Evolutionary conservation across 2,888 invertebrate species (phyloP).

Genomic region (Orchesella flavescens): DNA sequence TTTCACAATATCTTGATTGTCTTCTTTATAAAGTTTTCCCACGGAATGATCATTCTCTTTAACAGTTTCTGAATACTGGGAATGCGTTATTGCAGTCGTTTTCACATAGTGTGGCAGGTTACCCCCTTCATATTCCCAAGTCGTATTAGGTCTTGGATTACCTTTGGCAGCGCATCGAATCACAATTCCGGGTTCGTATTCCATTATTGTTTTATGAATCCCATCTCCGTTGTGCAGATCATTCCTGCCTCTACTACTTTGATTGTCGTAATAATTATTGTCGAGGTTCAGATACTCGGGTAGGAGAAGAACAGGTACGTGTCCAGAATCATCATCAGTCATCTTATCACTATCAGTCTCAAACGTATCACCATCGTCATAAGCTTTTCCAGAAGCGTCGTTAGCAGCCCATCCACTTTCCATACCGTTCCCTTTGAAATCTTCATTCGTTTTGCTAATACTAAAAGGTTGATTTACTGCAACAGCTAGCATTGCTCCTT

Average conservation of each 20-base stretch:
- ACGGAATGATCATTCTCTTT: not conserved
- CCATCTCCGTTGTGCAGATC: not conserved
- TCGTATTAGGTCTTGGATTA: slow-evolving; percentile 90
- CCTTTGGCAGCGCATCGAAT: slow-evolving; percentile 86
- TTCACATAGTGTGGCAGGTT: slow-evolving; percentile 10
- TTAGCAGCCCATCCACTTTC: not conserved
- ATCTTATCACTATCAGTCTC: slow-evolving; percentile 8
- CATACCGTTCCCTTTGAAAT: not conserved
- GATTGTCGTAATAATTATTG: not conserved
- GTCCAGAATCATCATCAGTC: not conserved
- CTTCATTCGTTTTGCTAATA: not conserved
- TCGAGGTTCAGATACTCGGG: slow-evolving; percentile 15
- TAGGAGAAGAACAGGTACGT: not conserved
- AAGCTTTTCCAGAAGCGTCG: not conserved
- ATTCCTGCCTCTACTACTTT: not conserved
- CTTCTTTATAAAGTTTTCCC: too few species aligned
- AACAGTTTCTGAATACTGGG: not conserved
- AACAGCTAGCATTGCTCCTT: not conserved
- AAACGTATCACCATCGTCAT: slow-evolving; percentile 19
- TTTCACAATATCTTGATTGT: not conserved
- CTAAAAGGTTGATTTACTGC: not conserved
- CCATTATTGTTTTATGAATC: not conserved
- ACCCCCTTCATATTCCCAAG: slow-evolving; percentile 91
- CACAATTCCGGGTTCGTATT: slow-evolving; percentile 42
- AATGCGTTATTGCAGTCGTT: not conserved